Evolutionary conservation across 64 coral and sea anemone genomes (phyloP).

Genomic region (Dendrophyllia cribrosa): DNA sequence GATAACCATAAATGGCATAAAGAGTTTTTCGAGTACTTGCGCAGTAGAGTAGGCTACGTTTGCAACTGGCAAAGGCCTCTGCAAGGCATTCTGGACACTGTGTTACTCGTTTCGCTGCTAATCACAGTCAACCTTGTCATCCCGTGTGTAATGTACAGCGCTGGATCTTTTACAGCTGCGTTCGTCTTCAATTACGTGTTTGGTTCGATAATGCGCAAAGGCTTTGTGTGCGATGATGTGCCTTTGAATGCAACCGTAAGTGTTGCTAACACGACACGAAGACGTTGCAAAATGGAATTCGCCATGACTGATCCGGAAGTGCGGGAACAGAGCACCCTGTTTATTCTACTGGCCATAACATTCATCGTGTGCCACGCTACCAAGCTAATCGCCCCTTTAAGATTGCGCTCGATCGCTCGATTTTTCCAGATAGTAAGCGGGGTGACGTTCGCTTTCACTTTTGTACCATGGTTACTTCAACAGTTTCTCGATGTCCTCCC

Average conservation of each 20-base stretch:
- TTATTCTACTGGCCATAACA: constrained; percentile 25
- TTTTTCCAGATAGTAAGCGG: constrained; percentile 39
- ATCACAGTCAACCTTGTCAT: constrained; percentile 73
- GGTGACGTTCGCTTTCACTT: constrained; percentile 3
- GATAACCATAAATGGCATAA: constrained; percentile 80
- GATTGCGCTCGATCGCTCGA: background rate
- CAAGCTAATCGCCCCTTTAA: background rate
- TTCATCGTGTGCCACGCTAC: constrained; percentile 32
- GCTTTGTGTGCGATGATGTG: constrained; percentile 61
- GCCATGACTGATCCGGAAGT: constrained; percentile 20
- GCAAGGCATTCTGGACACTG: constrained; percentile 66
- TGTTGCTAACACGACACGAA: background rate
- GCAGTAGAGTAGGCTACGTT: constrained; percentile 68
- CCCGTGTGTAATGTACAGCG: constrained; percentile 71
- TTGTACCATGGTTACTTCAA: constrained; percentile 63
- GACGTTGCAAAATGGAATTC: constrained; percentile 1
- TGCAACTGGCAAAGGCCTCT: constrained; percentile 66
- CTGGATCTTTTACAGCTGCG: constrained; percentile 60
- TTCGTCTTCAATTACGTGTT: constrained; percentile 84
- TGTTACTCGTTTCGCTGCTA: constrained; percentile 44
- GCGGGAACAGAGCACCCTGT: constrained; percentile 33
- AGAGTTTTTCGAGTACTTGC: constrained; percentile 84
- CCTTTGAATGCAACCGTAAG: background rate
- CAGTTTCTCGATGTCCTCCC: constrained; percentile 54
- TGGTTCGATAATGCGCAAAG: constrained; percentile 61